Evolutionary conservation across 2,888 invertebrate species (phyloP).

Genomic region (Torymus texanus): DNA sequence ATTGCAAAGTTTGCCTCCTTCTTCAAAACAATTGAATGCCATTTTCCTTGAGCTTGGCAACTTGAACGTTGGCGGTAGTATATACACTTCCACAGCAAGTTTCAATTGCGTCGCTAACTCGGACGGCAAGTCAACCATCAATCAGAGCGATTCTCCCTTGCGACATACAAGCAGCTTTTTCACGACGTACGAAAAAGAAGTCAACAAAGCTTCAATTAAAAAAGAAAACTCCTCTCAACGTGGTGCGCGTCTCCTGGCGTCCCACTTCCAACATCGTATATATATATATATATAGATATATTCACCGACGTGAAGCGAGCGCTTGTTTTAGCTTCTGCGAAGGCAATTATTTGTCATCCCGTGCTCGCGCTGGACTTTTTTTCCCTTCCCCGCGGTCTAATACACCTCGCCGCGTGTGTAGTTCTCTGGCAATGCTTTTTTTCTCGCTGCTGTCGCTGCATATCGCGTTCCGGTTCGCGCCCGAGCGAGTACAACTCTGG

Average conservation of each 20-base stretch:
- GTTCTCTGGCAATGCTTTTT: too few species aligned
- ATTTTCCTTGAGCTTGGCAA: too few species aligned
- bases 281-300: too few species aligned
- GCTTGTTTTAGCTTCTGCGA: not conserved
- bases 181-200: not conserved
- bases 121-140: constrained; percentile 30
- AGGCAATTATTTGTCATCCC: constrained; percentile 33
- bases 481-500: too few species aligned
- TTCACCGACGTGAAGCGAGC: too few species aligned
- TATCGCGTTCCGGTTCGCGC: too few species aligned
- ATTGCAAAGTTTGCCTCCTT: not conserved
- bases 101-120: constrained; percentile 40
- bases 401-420: too few species aligned
- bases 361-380: too few species aligned
- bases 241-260: not conserved
- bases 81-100: constrained; percentile 10
- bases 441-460: too few species aligned
- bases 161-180: not conserved
- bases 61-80: too few species aligned
- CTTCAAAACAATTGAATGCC: constrained; percentile 13
- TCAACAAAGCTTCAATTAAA: constrained; percentile 41
- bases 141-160: constrained; percentile 14
- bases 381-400: too few species aligned
- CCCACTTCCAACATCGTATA: not conserved
- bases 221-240: constrained; percentile 14